Base-by-base conservation (phyloP, 2,797 vertebrate genomes). In the Anguilla megastoma region DNA sequence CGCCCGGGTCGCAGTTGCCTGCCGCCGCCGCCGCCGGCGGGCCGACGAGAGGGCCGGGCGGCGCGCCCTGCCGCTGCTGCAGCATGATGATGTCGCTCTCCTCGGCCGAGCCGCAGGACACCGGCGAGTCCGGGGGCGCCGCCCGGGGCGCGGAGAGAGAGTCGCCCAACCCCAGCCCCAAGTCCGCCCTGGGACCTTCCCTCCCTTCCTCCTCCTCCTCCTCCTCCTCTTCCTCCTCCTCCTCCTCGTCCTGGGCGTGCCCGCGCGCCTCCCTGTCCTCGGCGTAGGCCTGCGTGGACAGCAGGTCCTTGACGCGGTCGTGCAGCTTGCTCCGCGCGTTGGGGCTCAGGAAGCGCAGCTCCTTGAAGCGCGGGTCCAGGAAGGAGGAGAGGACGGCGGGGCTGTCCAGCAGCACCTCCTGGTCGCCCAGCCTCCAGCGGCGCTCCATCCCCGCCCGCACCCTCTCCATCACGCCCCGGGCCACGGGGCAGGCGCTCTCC, bases 361-460 rank as follows among this genome's bases (percentile, higher is more conserved):
- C 95, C 89, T 96, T 95, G 88, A 95, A 95, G 2, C 95, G 93
- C 0, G 95, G 95, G 74, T 96, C 95, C 63, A 96, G n/a, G 41
- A 96, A 96, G 0, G 95, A 94, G 0, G 95, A 95, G 0, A 95
- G 83, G 0, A 94, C 93, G 0, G 93, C 0, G 3, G 95, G 91
- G n/a, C 89, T 94, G 33, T 91, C 92, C 36, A 95, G 88, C 56
- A 92, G 89, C 86, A 86, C 1, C 50, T 92, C 94, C 0, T 94
- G 93, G 0, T 95, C 93, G 27, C 85, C 24, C 50, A 92, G 86
- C 58, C 88, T 90, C 95, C 95, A 95, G 41, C 92, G 92, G 27
- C 66, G 91, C 66, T 90, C 92, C 84, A 96, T 92, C 87, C 94
- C 94, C 0, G 86, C 0, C 5, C 91, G 84, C 60, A 95, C 93